Conservation (phyloP, 2,113 vertebrate species). For the Gyps fulvus region DNA sequence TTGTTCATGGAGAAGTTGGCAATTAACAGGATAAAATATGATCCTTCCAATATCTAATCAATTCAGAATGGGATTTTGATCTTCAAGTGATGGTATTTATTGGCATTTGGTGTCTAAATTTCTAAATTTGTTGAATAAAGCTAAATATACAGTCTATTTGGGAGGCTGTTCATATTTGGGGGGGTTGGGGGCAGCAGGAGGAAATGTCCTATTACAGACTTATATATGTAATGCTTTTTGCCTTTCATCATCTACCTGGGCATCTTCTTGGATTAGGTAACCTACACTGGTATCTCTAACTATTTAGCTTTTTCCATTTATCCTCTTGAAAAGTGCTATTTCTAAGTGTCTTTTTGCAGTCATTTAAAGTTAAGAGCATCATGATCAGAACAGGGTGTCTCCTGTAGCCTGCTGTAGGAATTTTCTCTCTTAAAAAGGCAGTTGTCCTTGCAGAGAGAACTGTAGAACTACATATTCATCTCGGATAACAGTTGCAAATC, state of each 20-base stretch:
- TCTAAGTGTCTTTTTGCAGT: not conserved
- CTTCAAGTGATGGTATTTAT: not conserved
- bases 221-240: not conserved
- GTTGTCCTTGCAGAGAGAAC: not conserved
- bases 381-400: not conserved
- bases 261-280: not conserved
- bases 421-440: not conserved
- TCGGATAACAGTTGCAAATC: not conserved
- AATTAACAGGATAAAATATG: not conserved
- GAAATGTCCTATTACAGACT: not conserved
- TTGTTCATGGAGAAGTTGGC: not conserved
- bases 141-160: not conserved
- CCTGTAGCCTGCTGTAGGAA: not conserved
- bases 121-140: not conserved
- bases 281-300: not conserved
- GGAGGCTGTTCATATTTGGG: not conserved
- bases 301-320: not conserved
- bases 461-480: not conserved
- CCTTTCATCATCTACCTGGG: not conserved
- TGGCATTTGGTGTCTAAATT: not conserved
- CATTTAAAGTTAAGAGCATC: not conserved
- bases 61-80: not conserved
- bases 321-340: not conserved
- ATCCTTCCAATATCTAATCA: not conserved
- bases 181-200: fast-evolving